Evolutionary conservation across 2,113 vertebrate genomes (phyloP), one percentile per base, ranked within the genome.

Genomic region (Theristicus caerulescens): DNA sequence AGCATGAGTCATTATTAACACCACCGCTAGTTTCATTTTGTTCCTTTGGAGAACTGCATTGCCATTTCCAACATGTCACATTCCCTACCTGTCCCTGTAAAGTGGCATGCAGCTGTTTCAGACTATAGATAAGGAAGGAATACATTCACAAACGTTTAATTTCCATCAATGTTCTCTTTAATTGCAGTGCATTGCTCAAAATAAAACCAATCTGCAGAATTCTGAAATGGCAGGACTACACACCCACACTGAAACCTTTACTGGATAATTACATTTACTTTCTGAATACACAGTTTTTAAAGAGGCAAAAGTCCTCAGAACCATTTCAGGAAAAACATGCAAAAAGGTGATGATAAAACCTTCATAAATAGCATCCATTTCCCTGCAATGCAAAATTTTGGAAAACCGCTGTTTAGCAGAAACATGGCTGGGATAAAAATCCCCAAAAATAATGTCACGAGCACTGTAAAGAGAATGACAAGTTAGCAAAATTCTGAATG

Each of bases 1-100:
- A 95, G 94, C 87, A 80, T 95, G 95, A 97, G 89, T 96, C 96
- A 96, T 88, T 94, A 95, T 59, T 93, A 97, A 77, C 93, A 95
- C 46, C 79, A 83, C 74, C 40, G 26, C 62, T 38, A 80, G 84
- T 73, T 88, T 94, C 91, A 88, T 97, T 95, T 87, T 94, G 95
- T 88, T 95, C 93, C 84, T 95, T 10, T n/a, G 84, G 94, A 95
- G 91, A 84, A 58, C 89, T 70, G 93, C 71, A 64, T 1, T 88
- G 91, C 94, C 86, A 74, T 90, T 96, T 77, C 84, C 54, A 96
- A 66, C 91, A 36, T 38, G 79, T 84, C 95, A 93, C 80, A 78
- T 59, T 90, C 59, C 71, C 95, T 96, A 96, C 95, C 94, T 96
- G 89, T 73, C 89, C 89, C 89, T 57, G 78, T 14, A 8, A 95